These are phyloP conservation scores for Aleiodes testaceus DNA, from an alignment of 2,888 invertebrate genomes.

Conservation along the genomic window DNA sequence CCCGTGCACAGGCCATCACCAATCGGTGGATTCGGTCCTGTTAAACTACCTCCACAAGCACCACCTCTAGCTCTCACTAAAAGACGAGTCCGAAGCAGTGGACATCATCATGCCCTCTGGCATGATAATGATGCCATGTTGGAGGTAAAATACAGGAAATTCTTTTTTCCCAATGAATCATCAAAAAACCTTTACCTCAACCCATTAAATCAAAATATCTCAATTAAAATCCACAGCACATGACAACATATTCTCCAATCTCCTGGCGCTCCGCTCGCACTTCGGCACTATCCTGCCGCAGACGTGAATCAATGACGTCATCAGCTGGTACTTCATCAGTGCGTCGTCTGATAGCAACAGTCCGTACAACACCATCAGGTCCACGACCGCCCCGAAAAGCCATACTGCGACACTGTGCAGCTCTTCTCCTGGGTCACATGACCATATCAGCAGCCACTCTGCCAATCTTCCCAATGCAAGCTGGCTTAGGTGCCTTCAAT, in stretches of 20 bases:
- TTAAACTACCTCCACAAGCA: constrained; percentile 66
- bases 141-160: constrained; percentile 61
- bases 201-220: too few relatives aligned
- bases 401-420: constrained; percentile 70
- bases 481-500: constrained; percentile 71
- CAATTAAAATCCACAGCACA: constrained; percentile 69
- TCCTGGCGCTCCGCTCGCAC: constrained; percentile 73
- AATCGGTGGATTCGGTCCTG: constrained; percentile 63
- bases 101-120: constrained; percentile 64
- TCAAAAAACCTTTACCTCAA: background rate
- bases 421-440: constrained; percentile 75
- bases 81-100: constrained; percentile 66
- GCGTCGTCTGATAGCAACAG: constrained; percentile 79
- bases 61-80: constrained; percentile 66
- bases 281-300: constrained; percentile 74
- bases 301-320: constrained; percentile 74
- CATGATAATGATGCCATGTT: constrained; percentile 70
- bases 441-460: constrained; percentile 79
- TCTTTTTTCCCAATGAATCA: background rate
- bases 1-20: constrained; percentile 65
- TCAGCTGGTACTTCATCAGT: constrained; percentile 80
- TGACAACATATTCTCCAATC: constrained; percentile 78
- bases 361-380: constrained; percentile 65
- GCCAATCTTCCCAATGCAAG: constrained; percentile 77
- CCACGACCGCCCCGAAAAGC: constrained; percentile 67